Conservation (phyloP, 2,797 vertebrate genomes). For the Clarias pachynema region DNA sequence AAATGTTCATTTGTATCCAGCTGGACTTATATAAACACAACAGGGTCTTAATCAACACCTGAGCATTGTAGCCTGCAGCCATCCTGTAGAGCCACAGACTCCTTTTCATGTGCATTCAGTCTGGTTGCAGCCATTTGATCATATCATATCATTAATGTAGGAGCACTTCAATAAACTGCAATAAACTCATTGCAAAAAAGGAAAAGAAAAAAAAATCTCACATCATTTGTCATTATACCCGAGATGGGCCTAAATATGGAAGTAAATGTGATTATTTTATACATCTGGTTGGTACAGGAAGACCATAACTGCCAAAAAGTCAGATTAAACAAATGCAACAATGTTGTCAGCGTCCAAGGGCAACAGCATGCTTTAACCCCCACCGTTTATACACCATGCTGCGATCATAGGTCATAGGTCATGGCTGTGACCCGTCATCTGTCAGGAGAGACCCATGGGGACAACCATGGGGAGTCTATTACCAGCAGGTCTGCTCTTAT, state of each 20-base stretch:
- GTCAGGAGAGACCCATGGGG: constrained; percentile 55
- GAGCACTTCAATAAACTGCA: not conserved
- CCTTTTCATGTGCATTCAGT: not conserved
- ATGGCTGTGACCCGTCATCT: constrained; percentile 58
- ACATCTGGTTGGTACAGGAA: not conserved
- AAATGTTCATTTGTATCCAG: constrained; percentile 3
- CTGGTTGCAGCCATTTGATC: not conserved
- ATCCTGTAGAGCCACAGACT: constrained; percentile 5
- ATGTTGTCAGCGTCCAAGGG: constrained; percentile 25
- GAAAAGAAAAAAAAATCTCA: not conserved
- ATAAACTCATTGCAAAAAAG: not conserved
- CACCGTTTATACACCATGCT: constrained; percentile 32
- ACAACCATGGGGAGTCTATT: constrained; percentile 57
- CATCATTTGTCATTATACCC: not conserved
- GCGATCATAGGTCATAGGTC: constrained; percentile 46
- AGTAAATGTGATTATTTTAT: constrained; percentile 1
- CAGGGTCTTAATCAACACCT: constrained; percentile 1
- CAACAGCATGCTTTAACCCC: constrained; percentile 29
- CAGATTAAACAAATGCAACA: constrained; percentile 28
- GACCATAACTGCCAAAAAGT: not conserved
- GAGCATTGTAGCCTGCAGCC: constrained; percentile 4
- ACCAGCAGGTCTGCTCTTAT: constrained; percentile 46
- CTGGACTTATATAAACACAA: constrained; percentile 8
- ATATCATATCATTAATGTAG: not conserved
- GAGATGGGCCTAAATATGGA: not conserved